Base-by-base conservation (phyloP, 2,797 vertebrate species). In the Falco naumanni region DNA sequence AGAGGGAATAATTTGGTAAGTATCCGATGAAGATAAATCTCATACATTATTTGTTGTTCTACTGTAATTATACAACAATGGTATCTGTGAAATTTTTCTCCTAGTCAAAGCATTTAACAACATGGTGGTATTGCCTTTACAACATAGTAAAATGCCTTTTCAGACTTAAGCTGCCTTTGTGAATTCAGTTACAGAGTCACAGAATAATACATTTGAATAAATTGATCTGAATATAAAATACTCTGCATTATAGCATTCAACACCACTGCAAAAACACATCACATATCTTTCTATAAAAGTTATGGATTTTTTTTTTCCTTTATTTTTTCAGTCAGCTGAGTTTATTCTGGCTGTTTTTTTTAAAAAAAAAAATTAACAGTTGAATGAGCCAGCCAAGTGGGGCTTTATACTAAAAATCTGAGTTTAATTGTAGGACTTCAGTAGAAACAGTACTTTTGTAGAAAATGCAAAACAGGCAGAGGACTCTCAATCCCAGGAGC, bases 401-500 rank as follows among this genome's bases (percentile, higher is more conserved):
- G 77, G 7, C 17, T 93, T 93, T 66, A 80, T 45, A 78, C 9
- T 88, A 82, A 92, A 94, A 90, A 59, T 57, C 78, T 54, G 31
- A 53, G 37, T 74, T 87, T 89, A 80, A 90, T 64, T 78, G 89
- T 64, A 91, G 60, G 51, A 91, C 39, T 85, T 91, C 69, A 92
- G 72, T 51, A 84, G 72, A 77, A 89, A 64, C 11, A 61, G 34
- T n/a, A 76, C 56, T 15, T 80, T 95, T 56, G 63, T 16, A 92
- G 34, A 60, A 90, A 95, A 95, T 88, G 92, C 63, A 92, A 91
- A 96, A 50, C 26, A 87, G 51, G 33, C 26, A 88, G 53, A 85
- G 34, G 66, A 72, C 76, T 66, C 10, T 77, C 70, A 95, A 76
- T 19, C 94, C 48, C 82, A 84, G 53, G 59, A 90, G 89, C 16